These are phyloP conservation scores for Melanotaenia nigrans DNA, from an alignment of 2,797 vertebrate genomes.

Conservation along the genomic window DNA sequence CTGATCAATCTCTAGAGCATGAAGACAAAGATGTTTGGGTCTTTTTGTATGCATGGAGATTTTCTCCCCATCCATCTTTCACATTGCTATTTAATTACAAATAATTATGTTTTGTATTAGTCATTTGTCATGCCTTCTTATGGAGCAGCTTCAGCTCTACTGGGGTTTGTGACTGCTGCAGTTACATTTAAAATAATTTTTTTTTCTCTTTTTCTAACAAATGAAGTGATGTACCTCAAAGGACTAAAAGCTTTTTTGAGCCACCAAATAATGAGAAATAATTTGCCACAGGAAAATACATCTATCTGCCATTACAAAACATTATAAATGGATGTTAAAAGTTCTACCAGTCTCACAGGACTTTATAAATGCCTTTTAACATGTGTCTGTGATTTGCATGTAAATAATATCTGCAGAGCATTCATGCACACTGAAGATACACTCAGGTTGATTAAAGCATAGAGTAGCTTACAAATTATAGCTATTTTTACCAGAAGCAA, in stretches of 20 bases:
- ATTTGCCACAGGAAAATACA: constrained; percentile 54
- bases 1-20: constrained; percentile 41
- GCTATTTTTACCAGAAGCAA: neutral
- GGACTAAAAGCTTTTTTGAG: constrained; percentile 69
- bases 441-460: constrained; percentile 10
- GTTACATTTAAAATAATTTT: constrained; percentile 29
- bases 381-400: constrained; percentile 20
- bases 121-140: constrained; percentile 17
- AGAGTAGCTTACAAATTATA: neutral
- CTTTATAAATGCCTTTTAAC: constrained; percentile 51
- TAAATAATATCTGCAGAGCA: constrained; percentile 51
- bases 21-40: constrained; percentile 21
- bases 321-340: constrained; percentile 50
- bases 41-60: neutral
- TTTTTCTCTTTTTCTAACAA: constrained; percentile 25
- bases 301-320: constrained; percentile 50
- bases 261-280: constrained; percentile 59
- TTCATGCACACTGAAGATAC: constrained; percentile 12
- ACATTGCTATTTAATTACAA: constrained; percentile 48
- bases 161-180: constrained; percentile 25
- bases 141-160: constrained; percentile 19
- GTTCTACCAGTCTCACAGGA: constrained; percentile 26
- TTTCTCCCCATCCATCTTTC: constrained; percentile 18
- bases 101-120: constrained; percentile 46
- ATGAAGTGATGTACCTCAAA: constrained; percentile 57